Conservation (phyloP, 2,888 invertebrate genomes). For the Conops quadrifasciatus region DNA sequence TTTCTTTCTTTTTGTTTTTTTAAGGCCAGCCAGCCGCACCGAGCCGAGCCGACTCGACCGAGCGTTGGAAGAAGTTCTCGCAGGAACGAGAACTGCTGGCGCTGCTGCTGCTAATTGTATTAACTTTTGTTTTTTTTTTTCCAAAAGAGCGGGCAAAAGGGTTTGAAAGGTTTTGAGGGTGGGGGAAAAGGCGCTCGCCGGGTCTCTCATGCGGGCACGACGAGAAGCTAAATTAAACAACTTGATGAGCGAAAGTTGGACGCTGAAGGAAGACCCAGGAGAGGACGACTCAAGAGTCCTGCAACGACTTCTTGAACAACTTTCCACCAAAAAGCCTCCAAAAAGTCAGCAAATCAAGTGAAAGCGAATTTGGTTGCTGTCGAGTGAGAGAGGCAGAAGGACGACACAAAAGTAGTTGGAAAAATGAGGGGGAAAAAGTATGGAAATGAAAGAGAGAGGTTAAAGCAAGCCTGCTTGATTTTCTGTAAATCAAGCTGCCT, state of each 20-base stretch:
- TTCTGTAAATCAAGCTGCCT: too few relatives aligned
- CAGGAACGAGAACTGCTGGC: not conserved
- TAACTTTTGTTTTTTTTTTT: not conserved
- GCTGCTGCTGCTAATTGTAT: constrained; percentile 7
- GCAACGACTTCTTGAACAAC: constrained; percentile 3
- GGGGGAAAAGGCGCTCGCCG: not conserved
- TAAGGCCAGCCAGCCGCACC: not conserved
- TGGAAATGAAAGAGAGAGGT: not conserved
- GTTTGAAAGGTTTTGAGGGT: too few relatives aligned
- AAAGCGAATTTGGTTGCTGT: not conserved
- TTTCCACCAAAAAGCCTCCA: not conserved
- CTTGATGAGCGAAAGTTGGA: not conserved
- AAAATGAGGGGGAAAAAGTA: not conserved
- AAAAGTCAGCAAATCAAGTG: constrained; percentile 10
- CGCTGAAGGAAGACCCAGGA: not conserved
- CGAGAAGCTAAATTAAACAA: constrained; percentile 2
- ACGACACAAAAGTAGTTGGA: not conserved
- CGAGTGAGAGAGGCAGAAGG: not conserved
- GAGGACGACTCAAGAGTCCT: not conserved
- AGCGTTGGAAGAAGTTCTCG: too few relatives aligned
- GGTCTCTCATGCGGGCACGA: not conserved
- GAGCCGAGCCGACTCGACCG: not conserved
- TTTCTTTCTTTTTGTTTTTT: not conserved
- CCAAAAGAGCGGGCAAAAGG: not conserved
- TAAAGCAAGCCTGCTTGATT: too few relatives aligned